phyloP scores from a whole-genome alignment of 2,797 vertebrate species.

The Trichosurus vulpecula region DNA sequence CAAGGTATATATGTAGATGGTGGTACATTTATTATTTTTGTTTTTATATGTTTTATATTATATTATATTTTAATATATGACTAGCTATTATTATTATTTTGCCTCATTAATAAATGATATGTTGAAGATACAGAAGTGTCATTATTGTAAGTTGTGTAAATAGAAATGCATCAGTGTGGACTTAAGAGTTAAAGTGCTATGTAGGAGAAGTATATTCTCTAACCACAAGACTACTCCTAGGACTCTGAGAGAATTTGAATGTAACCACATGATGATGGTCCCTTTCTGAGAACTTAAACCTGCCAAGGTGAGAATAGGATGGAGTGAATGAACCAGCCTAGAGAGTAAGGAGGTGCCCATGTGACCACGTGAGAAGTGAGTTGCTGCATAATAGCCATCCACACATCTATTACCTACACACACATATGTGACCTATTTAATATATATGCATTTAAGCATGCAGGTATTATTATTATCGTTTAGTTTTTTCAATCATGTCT shows the following conservation, averaged over 20 bases:
- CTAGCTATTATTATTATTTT: neutral
- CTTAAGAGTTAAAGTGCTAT: neutral
- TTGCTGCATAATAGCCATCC: neutral
- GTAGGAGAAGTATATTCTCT: neutral
- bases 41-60: no score
- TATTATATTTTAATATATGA: neutral
- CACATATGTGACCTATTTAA: neutral
- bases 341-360: neutral
- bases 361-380: neutral
- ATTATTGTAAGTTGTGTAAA: neutral
- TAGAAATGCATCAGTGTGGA: neutral
- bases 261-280: neutral
- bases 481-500: neutral
- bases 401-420: neutral
- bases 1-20: neutral
- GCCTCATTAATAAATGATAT: neutral
- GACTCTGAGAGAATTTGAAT: neutral
- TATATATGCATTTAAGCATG: neutral
- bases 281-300: neutral
- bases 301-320: neutral
- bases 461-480: neutral
- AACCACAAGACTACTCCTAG: neutral
- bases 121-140: neutral
- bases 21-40: neutral
- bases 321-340: neutral